Percentiles rank a stretch among this genome's conserved stretches.
Conservation (phyloP, 1,140 invertebrate genomes). For the Drosophila sproati region DNA sequence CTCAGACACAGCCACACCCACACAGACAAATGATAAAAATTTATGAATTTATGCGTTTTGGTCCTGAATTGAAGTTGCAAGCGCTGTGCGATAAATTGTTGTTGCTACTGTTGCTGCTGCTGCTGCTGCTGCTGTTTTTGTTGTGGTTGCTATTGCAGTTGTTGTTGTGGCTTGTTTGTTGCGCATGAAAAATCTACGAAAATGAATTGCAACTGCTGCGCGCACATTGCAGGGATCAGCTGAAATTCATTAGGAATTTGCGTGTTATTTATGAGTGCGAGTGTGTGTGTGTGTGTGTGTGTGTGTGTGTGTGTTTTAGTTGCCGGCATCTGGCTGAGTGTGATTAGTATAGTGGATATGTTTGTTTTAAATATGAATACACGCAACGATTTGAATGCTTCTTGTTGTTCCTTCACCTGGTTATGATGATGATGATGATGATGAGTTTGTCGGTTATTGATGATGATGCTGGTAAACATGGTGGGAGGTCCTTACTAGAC, state of each 20-base stretch:
- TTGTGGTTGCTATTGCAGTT: conserved; percentile 45
- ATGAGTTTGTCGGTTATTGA: conserved; percentile 55
- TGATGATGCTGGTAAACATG: conserved; percentile 67
- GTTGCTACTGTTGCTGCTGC: conserved; percentile 32
- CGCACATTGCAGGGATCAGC: conserved; percentile 76
- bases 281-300: conserved; percentile 16
- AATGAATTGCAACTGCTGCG: conserved; percentile 78
- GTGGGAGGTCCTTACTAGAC: conserved; percentile 10
- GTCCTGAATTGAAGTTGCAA: conserved; percentile 73
- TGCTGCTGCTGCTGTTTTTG: conserved; percentile 42
- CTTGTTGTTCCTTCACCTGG: too few relatives aligned
- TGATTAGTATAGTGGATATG: conserved; percentile 72
- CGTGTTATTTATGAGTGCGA: conserved; percentile 78
- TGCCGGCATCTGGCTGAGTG: conserved; percentile 42
- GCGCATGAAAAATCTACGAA: conserved; percentile 75
- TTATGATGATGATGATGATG: conserved; percentile 7
- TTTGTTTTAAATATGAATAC: conserved; percentile 80
- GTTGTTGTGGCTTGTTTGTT: conserved; percentile 34
- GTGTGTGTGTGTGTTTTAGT: conserved; percentile 27
- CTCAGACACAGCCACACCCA: conserved; percentile 13
- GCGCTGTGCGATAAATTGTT: conserved; percentile 75
- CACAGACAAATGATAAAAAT: conserved; percentile 80
- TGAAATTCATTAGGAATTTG: conserved; percentile 83
- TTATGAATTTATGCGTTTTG: conserved; percentile 83
- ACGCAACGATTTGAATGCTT: conserved; percentile 46